These are phyloP conservation scores for Dicyrtoma fusca DNA, from an alignment of 2,888 invertebrate species.

Conservation along the genomic window DNA sequence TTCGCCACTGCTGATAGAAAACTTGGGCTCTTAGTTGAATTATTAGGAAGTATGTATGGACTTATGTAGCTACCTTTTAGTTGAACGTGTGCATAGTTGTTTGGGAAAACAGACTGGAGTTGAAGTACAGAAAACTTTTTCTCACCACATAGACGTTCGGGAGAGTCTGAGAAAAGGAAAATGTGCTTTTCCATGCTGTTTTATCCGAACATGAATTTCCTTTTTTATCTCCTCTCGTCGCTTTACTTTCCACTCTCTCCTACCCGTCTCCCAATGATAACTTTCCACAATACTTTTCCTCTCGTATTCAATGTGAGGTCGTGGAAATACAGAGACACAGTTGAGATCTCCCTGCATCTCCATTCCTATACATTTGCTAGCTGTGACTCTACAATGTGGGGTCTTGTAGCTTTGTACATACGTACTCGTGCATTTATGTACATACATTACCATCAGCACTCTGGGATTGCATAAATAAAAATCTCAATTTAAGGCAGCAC, in stretches of 20 bases:
- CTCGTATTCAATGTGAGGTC: too few species aligned
- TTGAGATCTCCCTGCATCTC: too few species aligned
- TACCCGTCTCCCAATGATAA: constrained; percentile 14
- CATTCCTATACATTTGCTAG: not conserved
- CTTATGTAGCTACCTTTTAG: too few species aligned
- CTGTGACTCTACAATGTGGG: too few species aligned
- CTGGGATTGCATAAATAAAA: constrained; percentile 8
- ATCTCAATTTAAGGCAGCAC: constrained; percentile 12
- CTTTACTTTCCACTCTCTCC: not conserved
- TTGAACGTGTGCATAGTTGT: not conserved
- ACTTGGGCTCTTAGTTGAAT: too few species aligned
- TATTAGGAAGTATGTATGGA: too few species aligned
- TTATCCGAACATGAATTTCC: constrained; percentile 38
- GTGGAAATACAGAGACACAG: too few species aligned
- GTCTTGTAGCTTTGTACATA: not conserved
- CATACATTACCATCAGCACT: not conserved
- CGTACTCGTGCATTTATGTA: not conserved
- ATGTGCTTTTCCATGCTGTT: constrained; percentile 28
- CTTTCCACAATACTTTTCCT: constrained; percentile 8
- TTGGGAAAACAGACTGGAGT: not conserved
- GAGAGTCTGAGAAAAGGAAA: constrained; percentile 20
- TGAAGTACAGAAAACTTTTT: constrained; percentile 7
- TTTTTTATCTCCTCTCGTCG: constrained; percentile 17
- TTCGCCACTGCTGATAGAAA: too few species aligned
- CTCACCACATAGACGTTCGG: constrained; percentile 4